Percentiles rank a stretch among this genome's conserved stretches.
These are phyloP conservation scores for Trichogramma dendrolimi DNA, from an alignment of 2,888 invertebrate genomes.

Conservation along the genomic window DNA sequence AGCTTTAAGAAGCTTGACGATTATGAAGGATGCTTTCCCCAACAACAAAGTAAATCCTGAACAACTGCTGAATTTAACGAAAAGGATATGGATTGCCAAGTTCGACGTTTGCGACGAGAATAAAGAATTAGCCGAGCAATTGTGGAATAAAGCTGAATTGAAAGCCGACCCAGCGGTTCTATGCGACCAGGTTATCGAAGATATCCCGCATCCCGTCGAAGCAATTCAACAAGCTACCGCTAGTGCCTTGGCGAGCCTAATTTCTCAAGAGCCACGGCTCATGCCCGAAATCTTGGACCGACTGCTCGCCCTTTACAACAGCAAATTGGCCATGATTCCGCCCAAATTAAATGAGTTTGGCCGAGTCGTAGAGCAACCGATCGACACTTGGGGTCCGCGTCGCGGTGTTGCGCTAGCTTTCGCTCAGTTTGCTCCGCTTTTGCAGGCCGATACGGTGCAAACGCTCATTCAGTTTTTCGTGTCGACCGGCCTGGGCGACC, in stretches of 20 bases:
- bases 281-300: slow-evolving; percentile 58
- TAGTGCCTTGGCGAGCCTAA: slow-evolving; percentile 68
- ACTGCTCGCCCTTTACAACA: slow-evolving; percentile 70
- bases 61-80: slow-evolving; percentile 61
- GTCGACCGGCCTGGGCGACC: slow-evolving; percentile 79
- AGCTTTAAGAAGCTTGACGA: slow-evolving; percentile 68
- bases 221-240: slow-evolving; percentile 82
- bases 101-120: slow-evolving; percentile 78
- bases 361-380: slow-evolving; percentile 75
- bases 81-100: slow-evolving; percentile 77
- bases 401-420: slow-evolving; percentile 84
- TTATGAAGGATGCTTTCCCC: slow-evolving; percentile 63
- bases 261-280: slow-evolving; percentile 56
- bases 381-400: slow-evolving; percentile 88
- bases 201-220: slow-evolving; percentile 76
- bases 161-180: slow-evolving; percentile 54
- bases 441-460: slow-evolving; percentile 66
- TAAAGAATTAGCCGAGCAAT: slow-evolving; percentile 59
- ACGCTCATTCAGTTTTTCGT: slow-evolving; percentile 79
- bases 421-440: slow-evolving; percentile 71
- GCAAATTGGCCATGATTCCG: slow-evolving; percentile 75
- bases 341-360: slow-evolving; percentile 88
- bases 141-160: slow-evolving; percentile 60
- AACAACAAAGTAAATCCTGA: slow-evolving; percentile 58
- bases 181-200: slow-evolving; percentile 60